Base-by-base conservation (phyloP, 2,797 vertebrate genomes). In the Melopsittacus undulatus region DNA sequence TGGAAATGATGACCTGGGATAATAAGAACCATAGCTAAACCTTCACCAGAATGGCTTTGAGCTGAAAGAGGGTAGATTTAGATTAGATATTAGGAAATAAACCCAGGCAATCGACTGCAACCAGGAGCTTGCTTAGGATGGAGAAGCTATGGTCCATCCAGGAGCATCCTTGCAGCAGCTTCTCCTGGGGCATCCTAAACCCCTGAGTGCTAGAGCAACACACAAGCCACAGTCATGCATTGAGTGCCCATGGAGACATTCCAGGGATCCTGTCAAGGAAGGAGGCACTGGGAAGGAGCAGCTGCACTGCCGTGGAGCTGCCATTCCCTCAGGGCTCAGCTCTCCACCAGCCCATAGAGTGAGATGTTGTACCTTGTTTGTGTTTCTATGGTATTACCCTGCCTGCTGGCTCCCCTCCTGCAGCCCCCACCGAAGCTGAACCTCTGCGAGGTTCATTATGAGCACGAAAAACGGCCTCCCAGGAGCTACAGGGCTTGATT, bases 371-470 rank as follows among this genome's bases (percentile, higher is more conserved):
- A 88, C 90, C 95, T 89, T 95, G 93, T 96, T 97, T 95, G 13
- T 93, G 93, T 97, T 97, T 96, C 96, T 96, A 93, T 94, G 95
- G 91, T 85, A 46, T 76, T 86, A 7, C 62, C 62, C 84, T 86
- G 88, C 79, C 72, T 72, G 85, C 78, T 95, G 95, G 92, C 88
- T 93, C 87, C 89, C 81, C 12, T 84, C 94, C 92, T 19, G 7
- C 78, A 76, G 83, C 83, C 88, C 23, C 88, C 29, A 82, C 42
- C 1, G 15, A 15, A 0, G 74, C 61, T 16, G 2, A 61, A 79
- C 29, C 83, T 56, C 91, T 9, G 24, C 10, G 13, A 94, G 86
- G 92, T 87, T 94, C 11, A 92, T 97, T 97, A 59, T 91, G 68
- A 56, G 38, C 89, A 45, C 20, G 93, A 94, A 57, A 83, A 97